Conservation (phyloP, 1,140 invertebrate genomes). For the Psix sp. region DNA sequence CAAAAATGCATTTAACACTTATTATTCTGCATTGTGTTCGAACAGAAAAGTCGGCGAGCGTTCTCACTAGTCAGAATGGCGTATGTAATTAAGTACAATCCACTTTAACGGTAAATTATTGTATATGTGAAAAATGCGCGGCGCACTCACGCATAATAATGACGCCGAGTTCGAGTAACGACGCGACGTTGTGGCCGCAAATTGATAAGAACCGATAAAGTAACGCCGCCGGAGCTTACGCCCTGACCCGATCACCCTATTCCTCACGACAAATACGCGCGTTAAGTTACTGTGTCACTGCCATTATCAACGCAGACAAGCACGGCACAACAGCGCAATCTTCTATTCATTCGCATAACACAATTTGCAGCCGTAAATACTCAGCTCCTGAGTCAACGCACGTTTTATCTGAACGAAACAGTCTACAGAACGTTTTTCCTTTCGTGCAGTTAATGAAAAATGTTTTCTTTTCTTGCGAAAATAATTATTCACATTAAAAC, state of each 20-base stretch:
- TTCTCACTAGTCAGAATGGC: constrained; percentile 28
- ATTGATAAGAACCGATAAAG: constrained; percentile 52
- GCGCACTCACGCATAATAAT: constrained; percentile 3
- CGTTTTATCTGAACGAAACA: constrained; percentile 17
- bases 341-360: constrained; percentile 21
- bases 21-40: constrained; percentile 41
- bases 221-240: constrained; percentile 46
- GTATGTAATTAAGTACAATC: constrained; percentile 44
- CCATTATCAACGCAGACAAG: constrained; percentile 52
- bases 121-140: constrained; percentile 30
- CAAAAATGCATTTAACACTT: constrained; percentile 50
- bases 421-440: neutral
- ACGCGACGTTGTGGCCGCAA: constrained; percentile 28
- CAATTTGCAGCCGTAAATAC: constrained; percentile 23
- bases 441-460: no score
- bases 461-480: no score
- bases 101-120: constrained; percentile 47
- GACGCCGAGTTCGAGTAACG: constrained; percentile 7
- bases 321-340: constrained; percentile 12
- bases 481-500: no score
- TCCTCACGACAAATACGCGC: constrained; percentile 40
- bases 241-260: constrained; percentile 62
- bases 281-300: constrained; percentile 63
- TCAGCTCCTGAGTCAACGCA: constrained; percentile 22
- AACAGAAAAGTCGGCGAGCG: constrained; percentile 28